Base-by-base conservation (phyloP, 2,113 vertebrate genomes). In the Dasyprocta punctata region DNA sequence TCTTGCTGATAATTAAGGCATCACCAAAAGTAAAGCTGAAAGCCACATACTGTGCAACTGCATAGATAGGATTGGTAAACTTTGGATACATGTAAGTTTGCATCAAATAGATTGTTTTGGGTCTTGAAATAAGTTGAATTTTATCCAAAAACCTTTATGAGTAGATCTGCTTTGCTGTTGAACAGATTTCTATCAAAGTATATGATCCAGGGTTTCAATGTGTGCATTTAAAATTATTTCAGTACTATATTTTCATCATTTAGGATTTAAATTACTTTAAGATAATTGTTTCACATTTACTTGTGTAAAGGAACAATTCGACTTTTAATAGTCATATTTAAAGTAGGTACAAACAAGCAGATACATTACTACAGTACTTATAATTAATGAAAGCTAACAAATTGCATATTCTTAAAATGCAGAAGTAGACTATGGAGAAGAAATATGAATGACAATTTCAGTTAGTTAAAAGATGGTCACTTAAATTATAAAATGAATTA, bases 321-420 rank as follows among this genome's bases (percentile, higher is more conserved):
- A 41, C 61, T 91, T 87, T 38, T 92, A 93, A 81, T 38, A 87
- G 94, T 94, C 16, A 71, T 36, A 7, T 52, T 38, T 49, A 80
- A 86, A 16, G 20, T 89, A 8, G 71, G 28, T 69, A 86, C 30
- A 88, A 86, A 91, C 44, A 60, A 52, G 7, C n/a, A 95, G 22
- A 54, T 20, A 81, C 2, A n/a, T n/a, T 60, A 24, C 26, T 92
- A n/a, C 0, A 5, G 44, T 91, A 71, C 75, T 90, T 80, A 54
- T 93, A 95, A 93, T 91, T 91, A 87, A 58, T 73, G 28, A 84
- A 89, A 93, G 36, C 22, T 12, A 96, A 89, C 12, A 96, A 0
- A 49, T 81, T 65, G 24, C 80, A 58, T 28, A 65, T 19, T 13
- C 54, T 96, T 94, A 75, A 96, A 90, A 93, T 83, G n/a, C 22